Percentiles rank a stretch among this genome's conserved stretches.
phyloP scores from a whole-genome alignment of 1,140 invertebrate genomes.

The Psilanteris sp. region DNA sequence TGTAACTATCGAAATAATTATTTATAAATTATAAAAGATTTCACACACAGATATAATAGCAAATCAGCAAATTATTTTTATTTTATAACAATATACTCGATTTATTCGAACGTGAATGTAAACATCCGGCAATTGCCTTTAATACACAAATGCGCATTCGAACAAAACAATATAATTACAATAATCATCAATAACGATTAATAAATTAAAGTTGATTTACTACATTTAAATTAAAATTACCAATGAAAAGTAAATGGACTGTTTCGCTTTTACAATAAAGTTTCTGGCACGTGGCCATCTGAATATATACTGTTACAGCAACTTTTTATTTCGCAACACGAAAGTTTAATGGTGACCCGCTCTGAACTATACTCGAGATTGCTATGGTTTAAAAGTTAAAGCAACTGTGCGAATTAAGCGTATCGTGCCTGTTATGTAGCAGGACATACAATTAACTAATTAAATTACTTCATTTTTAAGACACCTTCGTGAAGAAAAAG shows the following conservation, averaged over 20 bases:
- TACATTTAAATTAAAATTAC: no score
- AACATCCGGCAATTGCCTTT: no score
- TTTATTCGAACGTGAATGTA: no score
- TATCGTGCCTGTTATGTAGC: constrained; percentile 29
- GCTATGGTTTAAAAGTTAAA: constrained; percentile 43
- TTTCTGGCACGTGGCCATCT: constrained; percentile 42
- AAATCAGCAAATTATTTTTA: no score
- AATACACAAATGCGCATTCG: no score
- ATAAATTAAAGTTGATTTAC: no score
- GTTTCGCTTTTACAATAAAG: constrained; percentile 45
- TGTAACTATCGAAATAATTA: no score
- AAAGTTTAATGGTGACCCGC: constrained; percentile 43
- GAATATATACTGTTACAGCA: constrained; percentile 27
- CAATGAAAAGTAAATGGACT: constrained; percentile 34
- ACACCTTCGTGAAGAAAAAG: not conserved
- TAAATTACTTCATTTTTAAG: constrained; percentile 33
- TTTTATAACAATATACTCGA: no score
- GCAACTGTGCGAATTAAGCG: constrained; percentile 27
- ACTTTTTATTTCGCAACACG: constrained; percentile 51
- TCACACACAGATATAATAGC: no score
- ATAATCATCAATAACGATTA: constrained; percentile 18
- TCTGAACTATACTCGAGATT: constrained; percentile 28
- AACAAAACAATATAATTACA: constrained; percentile 10
- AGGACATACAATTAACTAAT: constrained; percentile 39
- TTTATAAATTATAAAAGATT: no score